These are phyloP conservation scores for Cyclura pinguis DNA, from an alignment of 2,797 vertebrate genomes.

Conservation along the genomic window DNA sequence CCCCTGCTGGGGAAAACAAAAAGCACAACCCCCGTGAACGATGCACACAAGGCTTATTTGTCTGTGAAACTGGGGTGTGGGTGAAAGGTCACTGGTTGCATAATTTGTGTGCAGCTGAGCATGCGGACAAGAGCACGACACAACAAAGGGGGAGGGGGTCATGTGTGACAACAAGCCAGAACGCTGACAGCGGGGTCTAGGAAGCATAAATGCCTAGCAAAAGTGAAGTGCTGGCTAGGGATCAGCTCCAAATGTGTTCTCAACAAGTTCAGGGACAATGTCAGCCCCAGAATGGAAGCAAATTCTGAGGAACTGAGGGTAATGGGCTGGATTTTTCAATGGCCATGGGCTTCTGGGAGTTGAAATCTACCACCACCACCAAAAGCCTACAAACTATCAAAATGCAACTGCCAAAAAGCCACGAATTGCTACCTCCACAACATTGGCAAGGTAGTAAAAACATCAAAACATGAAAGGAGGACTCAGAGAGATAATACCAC, in stretches of 20 bases:
- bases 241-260: not conserved
- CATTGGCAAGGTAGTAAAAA: not conserved
- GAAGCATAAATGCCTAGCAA: not conserved
- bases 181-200: not conserved
- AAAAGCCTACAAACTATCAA: not conserved
- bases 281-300: not conserved
- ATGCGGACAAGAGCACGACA: not conserved
- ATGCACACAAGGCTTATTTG: not conserved
- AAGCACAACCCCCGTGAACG: not conserved
- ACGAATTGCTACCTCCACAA: not conserved
- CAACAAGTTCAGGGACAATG: not conserved
- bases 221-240: not conserved
- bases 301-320: too few relatives aligned
- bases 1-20: conserved; percentile 22
- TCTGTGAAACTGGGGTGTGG: not conserved
- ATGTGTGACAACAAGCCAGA: not conserved
- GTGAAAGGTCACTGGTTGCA: not conserved
- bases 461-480: not conserved
- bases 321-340: not conserved
- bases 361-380: too few relatives aligned
- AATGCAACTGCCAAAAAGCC: not conserved
- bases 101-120: not conserved
- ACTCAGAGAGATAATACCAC: not conserved
- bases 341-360: too few relatives aligned
- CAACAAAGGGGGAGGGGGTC: not conserved